A percentile compares a stretch with the other conserved stretches of the same genome.
Evolutionary conservation across 2,113 vertebrate species (phyloP).

Genomic region (Tautogolabrus adspersus): DNA sequence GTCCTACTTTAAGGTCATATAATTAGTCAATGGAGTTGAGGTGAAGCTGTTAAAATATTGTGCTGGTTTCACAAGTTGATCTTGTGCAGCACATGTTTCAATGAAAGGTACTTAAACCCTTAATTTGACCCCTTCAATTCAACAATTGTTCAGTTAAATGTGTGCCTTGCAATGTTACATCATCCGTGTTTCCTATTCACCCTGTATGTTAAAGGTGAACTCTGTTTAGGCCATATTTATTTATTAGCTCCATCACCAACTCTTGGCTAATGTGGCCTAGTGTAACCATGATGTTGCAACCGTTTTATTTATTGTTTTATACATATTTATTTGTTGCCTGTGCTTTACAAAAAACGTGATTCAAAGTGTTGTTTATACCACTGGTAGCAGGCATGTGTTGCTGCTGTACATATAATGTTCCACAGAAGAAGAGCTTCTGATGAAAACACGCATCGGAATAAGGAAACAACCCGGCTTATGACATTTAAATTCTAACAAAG

Average conservation of each 20-base stretch:
- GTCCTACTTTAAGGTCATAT: not conserved
- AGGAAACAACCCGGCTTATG: not conserved
- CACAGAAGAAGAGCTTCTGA: not conserved
- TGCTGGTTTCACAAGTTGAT: not conserved
- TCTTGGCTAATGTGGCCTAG: conserved; percentile 16
- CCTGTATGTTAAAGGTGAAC: conserved; percentile 6
- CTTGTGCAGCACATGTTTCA: not conserved
- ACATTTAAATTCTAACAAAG: not conserved
- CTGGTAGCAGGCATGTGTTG: conserved; percentile 7
- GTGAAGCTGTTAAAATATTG: not conserved
- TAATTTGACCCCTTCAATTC: conserved; percentile 16
- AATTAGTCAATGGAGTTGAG: not conserved
- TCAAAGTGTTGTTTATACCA: conserved; percentile 33
- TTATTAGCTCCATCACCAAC: conserved; percentile 1
- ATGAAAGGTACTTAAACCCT: conserved; percentile 15
- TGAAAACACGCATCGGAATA: conserved; percentile 1
- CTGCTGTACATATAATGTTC: not conserved
- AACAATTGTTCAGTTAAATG: conserved; percentile 27
- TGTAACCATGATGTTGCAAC: conserved; percentile 5
- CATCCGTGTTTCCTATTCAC: not conserved
- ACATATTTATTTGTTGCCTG: conserved; percentile 60
- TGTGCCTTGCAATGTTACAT: conserved; percentile 62
- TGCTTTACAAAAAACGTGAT: conserved; percentile 21
- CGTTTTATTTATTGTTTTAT: conserved; percentile 71
- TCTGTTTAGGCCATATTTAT: conserved; percentile 17